phyloP scores from a whole-genome alignment of 1,140 invertebrate species.

The Hypsibius dujardini region DNA sequence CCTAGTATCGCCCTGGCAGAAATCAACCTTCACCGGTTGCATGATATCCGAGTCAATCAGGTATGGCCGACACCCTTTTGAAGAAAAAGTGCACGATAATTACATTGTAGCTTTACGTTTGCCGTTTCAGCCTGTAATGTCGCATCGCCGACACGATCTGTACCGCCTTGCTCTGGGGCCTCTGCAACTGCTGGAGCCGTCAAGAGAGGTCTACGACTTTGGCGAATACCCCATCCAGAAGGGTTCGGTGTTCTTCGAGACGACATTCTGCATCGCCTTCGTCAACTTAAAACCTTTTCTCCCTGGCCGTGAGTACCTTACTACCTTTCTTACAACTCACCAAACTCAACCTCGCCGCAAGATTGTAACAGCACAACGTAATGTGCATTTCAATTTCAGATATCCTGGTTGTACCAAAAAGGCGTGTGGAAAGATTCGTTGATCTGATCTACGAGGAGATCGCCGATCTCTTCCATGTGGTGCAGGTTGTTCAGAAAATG shows the following conservation, averaged over 20 bases:
- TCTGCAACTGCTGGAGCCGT: neutral
- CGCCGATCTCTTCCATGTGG: slow-evolving; percentile 51
- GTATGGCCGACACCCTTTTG: too few species aligned
- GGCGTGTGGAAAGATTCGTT: neutral
- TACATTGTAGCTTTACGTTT: too few species aligned
- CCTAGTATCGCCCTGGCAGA: slow-evolving; percentile 46
- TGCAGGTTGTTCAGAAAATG: slow-evolving; percentile 48
- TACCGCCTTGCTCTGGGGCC: slow-evolving; percentile 35
- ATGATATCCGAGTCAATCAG: slow-evolving; percentile 54
- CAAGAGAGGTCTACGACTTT: slow-evolving; percentile 18
- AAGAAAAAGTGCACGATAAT: too few species aligned
- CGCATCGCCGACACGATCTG: slow-evolving; percentile 53
- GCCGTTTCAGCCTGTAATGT: slow-evolving; percentile 65
- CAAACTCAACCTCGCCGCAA: too few species aligned
- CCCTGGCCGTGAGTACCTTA: slow-evolving; percentile 48
- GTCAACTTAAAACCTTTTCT: slow-evolving; percentile 61
- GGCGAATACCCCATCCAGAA: neutral
- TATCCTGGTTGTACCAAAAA: slow-evolving; percentile 3
- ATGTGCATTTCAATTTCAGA: too few species aligned
- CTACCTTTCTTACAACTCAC: too few species aligned
- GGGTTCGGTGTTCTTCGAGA: slow-evolving; percentile 41
- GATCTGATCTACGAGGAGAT: neutral
- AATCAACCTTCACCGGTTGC: slow-evolving; percentile 47
- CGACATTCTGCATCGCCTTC: slow-evolving; percentile 40
- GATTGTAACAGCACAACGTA: too few species aligned